These are phyloP conservation scores for Betta splendens DNA, from an alignment of 2,797 vertebrate species.

Conservation along the genomic window DNA sequence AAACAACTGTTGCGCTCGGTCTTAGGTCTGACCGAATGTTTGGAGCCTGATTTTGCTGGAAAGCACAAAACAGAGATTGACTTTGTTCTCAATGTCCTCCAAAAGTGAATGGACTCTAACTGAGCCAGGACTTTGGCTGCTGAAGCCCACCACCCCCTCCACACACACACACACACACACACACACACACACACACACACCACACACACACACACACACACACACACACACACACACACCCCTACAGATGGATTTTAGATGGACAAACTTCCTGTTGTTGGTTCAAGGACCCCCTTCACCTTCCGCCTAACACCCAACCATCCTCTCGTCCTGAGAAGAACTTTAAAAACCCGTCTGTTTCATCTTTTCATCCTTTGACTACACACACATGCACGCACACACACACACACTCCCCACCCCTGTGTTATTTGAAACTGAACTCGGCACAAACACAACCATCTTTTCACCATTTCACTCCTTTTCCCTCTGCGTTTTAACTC, in stretches of 20 bases:
- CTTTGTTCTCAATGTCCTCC: slow-evolving; percentile 41
- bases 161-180: too few relatives aligned
- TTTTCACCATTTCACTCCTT: slow-evolving; percentile 44
- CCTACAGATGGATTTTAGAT: slow-evolving; percentile 15
- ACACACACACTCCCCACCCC: slow-evolving; percentile 4
- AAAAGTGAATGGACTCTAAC: slow-evolving; percentile 57
- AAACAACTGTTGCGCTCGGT: not conserved
- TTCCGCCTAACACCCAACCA: not conserved
- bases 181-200: slow-evolving; percentile 11
- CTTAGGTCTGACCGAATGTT: slow-evolving; percentile 23
- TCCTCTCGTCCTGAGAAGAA: slow-evolving; percentile 20
- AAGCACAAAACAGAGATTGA: slow-evolving; percentile 31
- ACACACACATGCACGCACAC: slow-evolving; percentile 2
- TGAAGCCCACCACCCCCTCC: slow-evolving; percentile 20
- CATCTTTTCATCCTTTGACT: slow-evolving; percentile 7
- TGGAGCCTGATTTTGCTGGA: slow-evolving; percentile 46
- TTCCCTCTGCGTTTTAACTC: slow-evolving; percentile 15
- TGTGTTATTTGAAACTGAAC: slow-evolving; percentile 29
- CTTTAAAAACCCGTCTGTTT: slow-evolving; percentile 19
- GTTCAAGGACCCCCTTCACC: slow-evolving; percentile 34
- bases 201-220: slow-evolving; percentile 12
- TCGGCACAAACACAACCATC: slow-evolving; percentile 70
- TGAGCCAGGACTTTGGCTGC: slow-evolving; percentile 53
- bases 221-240: not conserved
- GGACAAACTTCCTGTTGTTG: slow-evolving; percentile 32